Evolutionary conservation across 2,888 invertebrate species (phyloP), one percentile per base, ranked within the genome.

Genomic region (Carcina quercana): DNA sequence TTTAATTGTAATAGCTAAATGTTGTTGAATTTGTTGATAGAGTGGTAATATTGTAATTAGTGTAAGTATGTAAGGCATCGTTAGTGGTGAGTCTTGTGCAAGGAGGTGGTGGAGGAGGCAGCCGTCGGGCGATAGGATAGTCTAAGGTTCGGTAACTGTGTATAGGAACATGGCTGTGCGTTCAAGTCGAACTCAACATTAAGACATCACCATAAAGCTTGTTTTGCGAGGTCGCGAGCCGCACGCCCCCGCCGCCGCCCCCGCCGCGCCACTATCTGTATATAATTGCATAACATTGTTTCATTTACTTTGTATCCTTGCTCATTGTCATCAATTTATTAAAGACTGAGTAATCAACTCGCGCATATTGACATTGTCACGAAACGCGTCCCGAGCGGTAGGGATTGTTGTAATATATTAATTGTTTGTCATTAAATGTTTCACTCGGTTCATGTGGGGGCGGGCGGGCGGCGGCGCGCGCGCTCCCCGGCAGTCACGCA

Each of bases 261-360:
- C 39, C 42, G 37, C 35, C 3, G 28, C 35, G 32, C 30, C 66
- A 60, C 71, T 56, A 63, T 73, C 73, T 79, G 79, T 80, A 82
- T 70, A 79, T 80, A 79, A 68, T 73, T 68, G 73, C 82, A 78
- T 76, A 64, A 65, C 80, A 78, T 79, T 73, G 56, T 68, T 73
- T 80, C 78, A 79, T 79, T 79, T 78, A 71, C 69, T 69, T 78
- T 73, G 70, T n/a, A n/a, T 76, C 78, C 79, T 78, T 76, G 75
- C 78, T 80, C 82, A 80, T 80, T 74, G 78, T 72, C 82, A 82
- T 82, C 82, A 82, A 82, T 79, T 75, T 74, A 79, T 79, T 79
- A 82, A 79, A 82, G 82, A 82, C 82, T 82, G 82, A 82, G 80
- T 71, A 79, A 82, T 80, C 82, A 80, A 80, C 74, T 73, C 68